Base-by-base conservation (phyloP, 2,113 vertebrate species). In the Neopipo cinnamomea region DNA sequence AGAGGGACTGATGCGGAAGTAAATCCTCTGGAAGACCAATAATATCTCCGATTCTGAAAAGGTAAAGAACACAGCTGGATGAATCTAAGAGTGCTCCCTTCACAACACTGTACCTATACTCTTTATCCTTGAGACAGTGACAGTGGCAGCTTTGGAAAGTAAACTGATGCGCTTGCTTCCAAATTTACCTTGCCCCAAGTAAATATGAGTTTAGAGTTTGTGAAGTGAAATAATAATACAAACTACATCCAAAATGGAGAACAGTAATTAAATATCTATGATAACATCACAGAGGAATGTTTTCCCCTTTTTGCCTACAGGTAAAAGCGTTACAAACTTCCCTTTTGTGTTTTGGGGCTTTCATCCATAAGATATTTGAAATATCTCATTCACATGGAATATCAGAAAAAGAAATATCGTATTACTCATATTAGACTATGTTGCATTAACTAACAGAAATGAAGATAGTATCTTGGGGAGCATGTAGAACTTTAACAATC, bases 31-130 rank as follows among this genome's bases (percentile, higher is more conserved):
- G 17, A 92, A 67, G 33, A 21, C n/a, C 35, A 62, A 21, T 31
- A 35, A 0, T 0, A 77, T 4, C 25, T 22, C 19, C 53, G 44
- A 7, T 73, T 88, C 37, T 46, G 59, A 63, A 88, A 88, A 79
- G 6, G 5, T 27, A 35, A 79, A 73, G 22, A 68, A 12, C 18
- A 62, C 23, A 72, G 28, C 2, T 35, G 37, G 31, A 24, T 0
- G 0, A 72, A 78, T 53, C 10, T 41, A 11, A 17, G 23, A 70
- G 31, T 62, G 12, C 8, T 21, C 9, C 11, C 4, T 12, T 71
- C 20, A 42, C 23, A 58, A n/a, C 0, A 13, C 4, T 27, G 8
- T 53, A 11, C 1, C 0, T 7, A 7, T 28, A 2, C 2, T 42
- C 55, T 85, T 85, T 67, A 53, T 50, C 27, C 27, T 27, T 39